Evolutionary conservation across 2,888 invertebrate genomes (phyloP), one percentile per base, ranked within the genome.

Genomic region (Pyrrhosoma nymphula): DNA sequence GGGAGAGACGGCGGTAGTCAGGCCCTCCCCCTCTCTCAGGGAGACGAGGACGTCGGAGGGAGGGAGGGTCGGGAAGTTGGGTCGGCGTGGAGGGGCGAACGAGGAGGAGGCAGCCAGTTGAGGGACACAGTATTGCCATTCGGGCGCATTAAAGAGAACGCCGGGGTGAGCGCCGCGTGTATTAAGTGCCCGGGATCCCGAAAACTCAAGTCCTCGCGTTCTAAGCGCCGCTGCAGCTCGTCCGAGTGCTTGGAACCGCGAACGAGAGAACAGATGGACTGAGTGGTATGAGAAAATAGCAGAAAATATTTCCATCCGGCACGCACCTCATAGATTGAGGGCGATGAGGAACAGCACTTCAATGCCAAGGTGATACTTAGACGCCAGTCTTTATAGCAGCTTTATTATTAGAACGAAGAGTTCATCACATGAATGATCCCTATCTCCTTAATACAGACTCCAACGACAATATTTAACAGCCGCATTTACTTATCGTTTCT

Each of bases 81-180:
- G 30, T 16, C 6, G 88, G 30, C 18, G 3, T 60, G 60, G 60
- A 90, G 47, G 90, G 56, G 90, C 18, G 8, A 47, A 47, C 12
- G 60, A 60, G 69, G 56, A 26, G n/a, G 91, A 91, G 93, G 55
- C 55, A 69, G 47, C 35, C 75, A 55, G 69, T 60, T 93, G 93
- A 63, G 63, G 90, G 91, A 91, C 39, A 47, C 75, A 93, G 69
- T 93, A 75, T 75, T 63, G 93, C 93, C 93, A 75, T 93, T 93
- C 47, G 93, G 47, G 75, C 69, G 69, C 75, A 93, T 93, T 93
- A 75, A 75, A 93, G 91, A 91, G 91, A 91, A 88, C 47, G 88
- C 88, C 0, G 47, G 69, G 88, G n/a, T 47, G 47, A 88, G 63
- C 91, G 91, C 30, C 91, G 60, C n/a, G 60, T 35, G 35, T 63